Evolutionary conservation across 2,888 invertebrate species (phyloP).

Genomic region (Melanostoma scalare): DNA sequence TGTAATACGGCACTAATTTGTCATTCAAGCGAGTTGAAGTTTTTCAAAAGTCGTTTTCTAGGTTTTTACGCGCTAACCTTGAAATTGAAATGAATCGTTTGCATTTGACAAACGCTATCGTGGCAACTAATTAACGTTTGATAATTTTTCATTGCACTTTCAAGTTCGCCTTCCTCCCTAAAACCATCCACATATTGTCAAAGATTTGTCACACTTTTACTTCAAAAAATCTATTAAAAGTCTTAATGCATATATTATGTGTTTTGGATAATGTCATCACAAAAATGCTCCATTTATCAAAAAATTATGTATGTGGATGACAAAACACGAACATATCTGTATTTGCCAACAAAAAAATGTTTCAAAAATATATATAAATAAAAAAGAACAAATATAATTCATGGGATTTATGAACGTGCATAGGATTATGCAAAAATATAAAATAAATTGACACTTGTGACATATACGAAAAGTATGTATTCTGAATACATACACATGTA

Average conservation of each 20-base stretch:
- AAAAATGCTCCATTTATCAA: conserved; percentile 54
- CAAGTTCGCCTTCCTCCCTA: neutral
- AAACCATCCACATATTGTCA: conserved; percentile 28
- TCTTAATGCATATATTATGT: conserved; percentile 13
- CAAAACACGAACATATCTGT: conserved; percentile 39
- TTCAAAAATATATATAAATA: conserved; percentile 13
- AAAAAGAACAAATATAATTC: conserved; percentile 22
- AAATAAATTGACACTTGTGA: conserved; percentile 57
- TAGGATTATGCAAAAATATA: conserved; percentile 65
- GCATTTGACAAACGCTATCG: too few species aligned
- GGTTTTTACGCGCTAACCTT: too few species aligned
- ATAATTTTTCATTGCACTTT: too few species aligned
- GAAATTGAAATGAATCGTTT: too few species aligned
- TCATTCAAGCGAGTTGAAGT: too few species aligned
- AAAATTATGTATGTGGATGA: conserved; percentile 30
- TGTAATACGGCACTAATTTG: too few species aligned
- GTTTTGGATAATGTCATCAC: conserved; percentile 25
- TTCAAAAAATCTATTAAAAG: conserved; percentile 23
- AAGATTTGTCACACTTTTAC: conserved; percentile 19
- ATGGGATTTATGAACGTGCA: conserved; percentile 64
- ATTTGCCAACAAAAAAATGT: conserved; percentile 51
- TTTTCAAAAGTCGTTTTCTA: too few species aligned
- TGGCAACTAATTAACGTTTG: too few species aligned
- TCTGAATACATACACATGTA: conserved; percentile 52
- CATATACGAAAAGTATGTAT: conserved; percentile 62